Percentiles rank a stretch among this genome's conserved stretches.
phyloP scores from a whole-genome alignment of 64 coral and sea anemone genomes.

The Montipora cactus region DNA sequence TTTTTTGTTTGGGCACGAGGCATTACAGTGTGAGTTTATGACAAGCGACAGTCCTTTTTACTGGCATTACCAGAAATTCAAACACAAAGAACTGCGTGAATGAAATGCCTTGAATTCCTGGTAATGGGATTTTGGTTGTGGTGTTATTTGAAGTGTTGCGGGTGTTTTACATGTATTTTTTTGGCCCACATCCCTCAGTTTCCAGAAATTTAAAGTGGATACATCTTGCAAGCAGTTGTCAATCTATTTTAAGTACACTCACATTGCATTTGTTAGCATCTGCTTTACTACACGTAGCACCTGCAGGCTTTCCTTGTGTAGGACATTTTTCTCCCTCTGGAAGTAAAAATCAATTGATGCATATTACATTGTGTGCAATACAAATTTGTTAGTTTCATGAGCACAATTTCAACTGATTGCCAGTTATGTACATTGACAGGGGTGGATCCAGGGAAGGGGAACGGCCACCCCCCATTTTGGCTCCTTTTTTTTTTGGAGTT shows the following conservation, averaged over 20 bases:
- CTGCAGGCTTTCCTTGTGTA: not conserved
- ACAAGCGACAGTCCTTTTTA: not conserved
- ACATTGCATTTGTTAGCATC: not conserved
- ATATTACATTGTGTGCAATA: not conserved
- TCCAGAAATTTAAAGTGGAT: not conserved
- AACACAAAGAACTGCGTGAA: no score
- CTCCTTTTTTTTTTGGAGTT: no score
- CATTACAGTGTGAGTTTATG: not conserved
- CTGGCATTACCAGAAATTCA: no score
- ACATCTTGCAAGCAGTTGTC: not conserved
- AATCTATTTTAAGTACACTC: not conserved
- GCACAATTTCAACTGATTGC: not conserved
- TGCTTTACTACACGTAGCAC: not conserved
- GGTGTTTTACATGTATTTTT: not conserved
- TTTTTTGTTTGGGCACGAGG: not conserved
- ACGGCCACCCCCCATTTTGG: no score
- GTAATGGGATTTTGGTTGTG: not conserved
- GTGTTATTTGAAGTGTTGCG: not conserved
- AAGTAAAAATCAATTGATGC: not conserved
- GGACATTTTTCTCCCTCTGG: not conserved
- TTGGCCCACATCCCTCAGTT: not conserved
- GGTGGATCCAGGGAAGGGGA: no score
- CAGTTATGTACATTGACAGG: no score
- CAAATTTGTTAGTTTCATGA: not conserved
- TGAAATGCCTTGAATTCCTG: no score